phyloP scores from a whole-genome alignment of 2,888 invertebrate genomes.

The Gryllus longicercus region DNA sequence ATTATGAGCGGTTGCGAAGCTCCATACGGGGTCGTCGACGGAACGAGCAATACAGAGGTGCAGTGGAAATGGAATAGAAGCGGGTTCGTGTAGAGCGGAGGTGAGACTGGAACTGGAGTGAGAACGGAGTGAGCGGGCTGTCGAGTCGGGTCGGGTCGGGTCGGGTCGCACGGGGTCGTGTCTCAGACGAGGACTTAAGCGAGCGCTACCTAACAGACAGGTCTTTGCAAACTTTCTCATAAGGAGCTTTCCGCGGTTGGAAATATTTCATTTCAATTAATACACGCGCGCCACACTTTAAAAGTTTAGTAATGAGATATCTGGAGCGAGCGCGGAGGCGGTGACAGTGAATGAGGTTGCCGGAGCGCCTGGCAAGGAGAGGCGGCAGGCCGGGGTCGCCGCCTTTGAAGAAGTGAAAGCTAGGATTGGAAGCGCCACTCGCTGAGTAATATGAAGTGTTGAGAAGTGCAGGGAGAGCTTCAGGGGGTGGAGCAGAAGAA shows the following conservation, averaged over 20 bases:
- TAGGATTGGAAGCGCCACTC: not conserved
- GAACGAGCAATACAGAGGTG: too few species aligned
- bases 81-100: too few species aligned
- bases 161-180: too few species aligned
- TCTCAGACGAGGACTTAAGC: too few species aligned
- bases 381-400: not conserved
- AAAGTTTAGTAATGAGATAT: conserved; percentile 9
- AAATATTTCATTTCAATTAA: conserved; percentile 17
- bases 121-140: too few species aligned
- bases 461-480: not conserved
- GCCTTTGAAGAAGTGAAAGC: not conserved
- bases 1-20: too few species aligned
- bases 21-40: too few species aligned
- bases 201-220: too few species aligned
- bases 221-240: not conserved
- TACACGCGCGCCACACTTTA: not conserved
- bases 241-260: conserved; percentile 17
- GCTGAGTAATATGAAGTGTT: not conserved
- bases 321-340: not conserved
- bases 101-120: too few species aligned
- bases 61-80: too few species aligned
- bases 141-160: too few species aligned
- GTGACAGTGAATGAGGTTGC: not conserved
- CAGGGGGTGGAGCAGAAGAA: not conserved
- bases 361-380: not conserved